phyloP scores from a whole-genome alignment of 2,797 vertebrate genomes.

The Heliangelus exortis region DNA sequence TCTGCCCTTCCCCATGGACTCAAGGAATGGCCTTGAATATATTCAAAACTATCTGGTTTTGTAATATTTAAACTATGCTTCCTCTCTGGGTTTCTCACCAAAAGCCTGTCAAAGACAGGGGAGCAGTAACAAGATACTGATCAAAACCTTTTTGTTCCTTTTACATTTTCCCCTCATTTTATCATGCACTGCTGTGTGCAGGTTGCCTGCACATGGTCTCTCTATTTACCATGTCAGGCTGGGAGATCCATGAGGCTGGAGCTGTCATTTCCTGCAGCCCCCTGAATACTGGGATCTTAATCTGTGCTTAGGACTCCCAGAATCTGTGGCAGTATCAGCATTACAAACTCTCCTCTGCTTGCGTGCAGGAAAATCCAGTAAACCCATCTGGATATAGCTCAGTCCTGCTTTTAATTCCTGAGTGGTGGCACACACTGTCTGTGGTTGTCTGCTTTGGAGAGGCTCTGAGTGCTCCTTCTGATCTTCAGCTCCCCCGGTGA shows the following conservation, averaged over 20 bases:
- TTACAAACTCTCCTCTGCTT: background rate
- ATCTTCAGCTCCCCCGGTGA: background rate
- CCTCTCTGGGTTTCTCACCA: background rate
- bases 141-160: background rate
- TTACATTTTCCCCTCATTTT: background rate
- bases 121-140: rapidly evolving
- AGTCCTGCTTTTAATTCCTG: background rate
- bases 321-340: background rate
- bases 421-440: background rate
- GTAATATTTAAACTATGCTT: background rate
- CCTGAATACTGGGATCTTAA: background rate
- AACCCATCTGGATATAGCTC: background rate
- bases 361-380: background rate
- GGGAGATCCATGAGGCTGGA: background rate
- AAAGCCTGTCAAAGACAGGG: background rate
- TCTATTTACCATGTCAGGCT: background rate
- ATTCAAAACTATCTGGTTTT: background rate
- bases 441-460: background rate
- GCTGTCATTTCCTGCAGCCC: background rate
- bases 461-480: background rate
- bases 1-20: background rate
- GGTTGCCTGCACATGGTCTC: background rate
- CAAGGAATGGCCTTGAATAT: background rate
- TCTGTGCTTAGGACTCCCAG: background rate
- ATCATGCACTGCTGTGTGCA: rapidly evolving